These are phyloP conservation scores for Yponomeuta evonymella DNA, from an alignment of 2,888 invertebrate species.

Conservation along the genomic window DNA sequence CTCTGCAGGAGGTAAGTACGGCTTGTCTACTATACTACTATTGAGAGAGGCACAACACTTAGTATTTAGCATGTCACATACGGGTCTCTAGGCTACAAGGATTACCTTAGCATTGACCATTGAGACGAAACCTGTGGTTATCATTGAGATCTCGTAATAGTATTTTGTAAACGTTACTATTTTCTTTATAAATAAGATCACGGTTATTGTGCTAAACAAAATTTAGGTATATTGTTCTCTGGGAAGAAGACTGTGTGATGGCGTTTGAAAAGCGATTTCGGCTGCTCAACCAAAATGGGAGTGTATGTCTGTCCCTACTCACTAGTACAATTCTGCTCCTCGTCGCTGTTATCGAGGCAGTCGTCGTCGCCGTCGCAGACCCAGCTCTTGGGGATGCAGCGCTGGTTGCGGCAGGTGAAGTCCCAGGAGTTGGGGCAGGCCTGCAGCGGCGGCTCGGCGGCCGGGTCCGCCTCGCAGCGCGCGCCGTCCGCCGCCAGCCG, in stretches of 20 bases:
- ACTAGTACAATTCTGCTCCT: slow-evolving; percentile 96
- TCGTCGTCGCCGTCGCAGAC: slow-evolving; percentile 98
- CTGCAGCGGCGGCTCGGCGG: slow-evolving; percentile 89
- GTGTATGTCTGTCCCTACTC: slow-evolving; percentile 38
- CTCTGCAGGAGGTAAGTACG: slow-evolving; percentile 68
- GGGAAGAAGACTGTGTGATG: no score
- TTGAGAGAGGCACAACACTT: not conserved
- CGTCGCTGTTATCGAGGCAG: slow-evolving; percentile 96
- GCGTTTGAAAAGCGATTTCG: no score
- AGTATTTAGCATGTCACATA: no score
- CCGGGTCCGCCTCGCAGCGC: slow-evolving; percentile 87
- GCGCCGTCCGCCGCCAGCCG: slow-evolving; percentile 82
- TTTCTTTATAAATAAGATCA: no score
- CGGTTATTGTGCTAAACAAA: no score
- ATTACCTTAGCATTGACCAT: no score
- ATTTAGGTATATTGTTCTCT: no score
- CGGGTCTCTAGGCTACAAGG: no score
- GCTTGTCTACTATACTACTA: not conserved
- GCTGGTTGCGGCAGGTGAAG: slow-evolving; percentile 94
- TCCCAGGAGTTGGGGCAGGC: slow-evolving; percentile 95
- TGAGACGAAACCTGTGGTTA: no score
- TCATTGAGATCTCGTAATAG: no score
- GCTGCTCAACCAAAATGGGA: no score
- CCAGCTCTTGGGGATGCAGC: slow-evolving; percentile 95
- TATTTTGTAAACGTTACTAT: no score